Evolutionary conservation across 2,888 invertebrate species (phyloP), one percentile per base, ranked within the genome.

Genomic region (Drosophila recens): DNA sequence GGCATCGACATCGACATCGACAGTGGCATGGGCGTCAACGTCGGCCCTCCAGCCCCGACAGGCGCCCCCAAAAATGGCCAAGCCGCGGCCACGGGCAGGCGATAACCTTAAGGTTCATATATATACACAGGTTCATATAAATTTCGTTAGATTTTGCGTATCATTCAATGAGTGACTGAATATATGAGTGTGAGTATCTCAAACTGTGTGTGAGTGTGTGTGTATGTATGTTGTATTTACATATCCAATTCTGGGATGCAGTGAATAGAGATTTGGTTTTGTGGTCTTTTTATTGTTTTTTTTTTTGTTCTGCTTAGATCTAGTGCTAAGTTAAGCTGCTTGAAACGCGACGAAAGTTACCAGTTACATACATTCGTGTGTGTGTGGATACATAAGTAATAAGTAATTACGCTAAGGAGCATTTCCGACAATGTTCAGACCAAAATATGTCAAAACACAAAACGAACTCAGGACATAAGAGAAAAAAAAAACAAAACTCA

Each of bases 71-170:
- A 94, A 95, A 96, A 96, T 93, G 96, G 95, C 96, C 96, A 96
- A 93, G 96, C 93, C 93, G 96, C 93, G 94, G 95, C 95, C 94
- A 95, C 95, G 92, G 96, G 95, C 93, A 96, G 95, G 93, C 96
- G 95, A 94, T 95, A 95, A 94, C 96, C 96, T 95, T 91, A 62
- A 74, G 72, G 82, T 89, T 69, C 68, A 81, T 67, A 64, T 48
- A 64, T 67, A 81, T 67, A 64, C 48, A 64, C 38, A 46, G 36
- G 53, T 63, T 85, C 64, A 82, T 75, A 67, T 75, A 67, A 83
- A 70, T 77, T 73, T 83, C 61, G 70, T 74, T 79, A 77, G 72
- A 67, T 68, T 76, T 67, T 54, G 57, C 36, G 17, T 65, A 59
- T 54, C 75, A 75, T 51, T 67, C 45, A 34, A 68, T 68, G 64